Percentiles rank a stretch among this genome's conserved stretches.
Conservation (phyloP, 1,140 invertebrate species). For the Aphelenchoides avenae region DNA sequence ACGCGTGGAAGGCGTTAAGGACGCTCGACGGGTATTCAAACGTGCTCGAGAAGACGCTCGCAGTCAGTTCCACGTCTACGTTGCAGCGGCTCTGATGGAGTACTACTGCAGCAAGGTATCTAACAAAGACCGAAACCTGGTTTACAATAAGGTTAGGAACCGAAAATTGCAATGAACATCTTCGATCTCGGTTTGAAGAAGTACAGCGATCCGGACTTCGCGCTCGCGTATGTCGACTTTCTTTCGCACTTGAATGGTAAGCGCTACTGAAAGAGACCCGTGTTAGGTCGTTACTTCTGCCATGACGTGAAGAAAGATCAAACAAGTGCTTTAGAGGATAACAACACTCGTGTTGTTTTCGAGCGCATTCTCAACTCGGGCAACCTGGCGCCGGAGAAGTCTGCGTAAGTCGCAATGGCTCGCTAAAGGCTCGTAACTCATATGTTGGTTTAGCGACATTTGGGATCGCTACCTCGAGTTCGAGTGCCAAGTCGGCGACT, state of each 20-base stretch:
- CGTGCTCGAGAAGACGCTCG: slow-evolving; percentile 82
- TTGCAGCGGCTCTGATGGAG: slow-evolving; percentile 94
- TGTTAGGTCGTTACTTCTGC: slow-evolving; percentile 5
- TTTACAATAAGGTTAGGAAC: slow-evolving; percentile 67
- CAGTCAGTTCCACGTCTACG: slow-evolving; percentile 84
- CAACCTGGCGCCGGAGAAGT: slow-evolving; percentile 82
- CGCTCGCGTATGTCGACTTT: slow-evolving; percentile 92
- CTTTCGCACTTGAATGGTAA: slow-evolving; percentile 91
- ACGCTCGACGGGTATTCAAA: slow-evolving; percentile 88
- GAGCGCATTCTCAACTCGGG: slow-evolving; percentile 90
- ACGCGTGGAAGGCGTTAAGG: slow-evolving; percentile 93
- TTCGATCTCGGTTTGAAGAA: slow-evolving; percentile 96
- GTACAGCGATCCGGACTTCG: slow-evolving; percentile 87
- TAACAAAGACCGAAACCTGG: slow-evolving; percentile 2
- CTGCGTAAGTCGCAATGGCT: slow-evolving; percentile 69
- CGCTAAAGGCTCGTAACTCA: slow-evolving; percentile 21
- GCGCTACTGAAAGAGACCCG: slow-evolving; percentile 28
- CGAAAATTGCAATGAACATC: slow-evolving; percentile 93
- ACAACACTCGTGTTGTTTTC: slow-evolving; percentile 94
- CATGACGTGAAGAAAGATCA: too few relatives aligned
- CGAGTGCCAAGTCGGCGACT: slow-evolving; percentile 94
- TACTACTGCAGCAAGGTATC: slow-evolving; percentile 94
- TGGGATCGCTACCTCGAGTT: slow-evolving; percentile 98
- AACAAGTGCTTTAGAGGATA: slow-evolving; percentile 92
- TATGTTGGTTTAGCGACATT: slow-evolving; percentile 83